Conservation (phyloP, 2,888 invertebrate species). For the Altica lythri region DNA sequence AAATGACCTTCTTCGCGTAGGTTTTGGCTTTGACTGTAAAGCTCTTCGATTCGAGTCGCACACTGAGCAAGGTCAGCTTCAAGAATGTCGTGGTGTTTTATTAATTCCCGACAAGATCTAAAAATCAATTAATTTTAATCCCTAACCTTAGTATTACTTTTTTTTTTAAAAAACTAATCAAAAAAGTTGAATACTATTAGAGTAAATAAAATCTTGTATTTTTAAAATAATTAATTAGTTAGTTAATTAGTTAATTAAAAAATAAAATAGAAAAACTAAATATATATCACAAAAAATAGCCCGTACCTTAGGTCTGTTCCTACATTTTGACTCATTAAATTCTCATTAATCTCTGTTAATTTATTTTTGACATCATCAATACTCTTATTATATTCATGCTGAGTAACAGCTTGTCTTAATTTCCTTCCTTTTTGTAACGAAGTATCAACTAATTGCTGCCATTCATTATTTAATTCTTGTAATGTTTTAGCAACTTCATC, state of each 20-base stretch:
- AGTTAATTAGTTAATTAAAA: too few species aligned
- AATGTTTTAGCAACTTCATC: slow-evolving; percentile 72
- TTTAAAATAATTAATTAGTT: too few species aligned
- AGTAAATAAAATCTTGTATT: too few species aligned
- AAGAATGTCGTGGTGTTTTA: slow-evolving; percentile 86
- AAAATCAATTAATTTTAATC: slow-evolving; percentile 4
- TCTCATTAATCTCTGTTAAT: slow-evolving; percentile 81
- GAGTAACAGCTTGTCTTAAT: slow-evolving; percentile 87
- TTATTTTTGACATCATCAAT: slow-evolving; percentile 89
- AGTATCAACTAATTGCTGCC: slow-evolving; percentile 74
- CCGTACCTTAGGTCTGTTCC: slow-evolving; percentile 81
- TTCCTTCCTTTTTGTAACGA: slow-evolving; percentile 70
- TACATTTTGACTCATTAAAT: slow-evolving; percentile 78
- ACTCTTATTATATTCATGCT: slow-evolving; percentile 76
- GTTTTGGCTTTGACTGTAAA: slow-evolving; percentile 82
- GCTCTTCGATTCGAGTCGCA: slow-evolving; percentile 77
- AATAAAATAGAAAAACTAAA: too few species aligned
- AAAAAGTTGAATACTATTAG: too few species aligned
- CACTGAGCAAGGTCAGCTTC: slow-evolving; percentile 87
- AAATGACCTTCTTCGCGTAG: slow-evolving; percentile 95
- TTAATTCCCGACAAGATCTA: slow-evolving; percentile 78
- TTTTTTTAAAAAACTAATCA: too few species aligned
- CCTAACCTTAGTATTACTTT: too few species aligned
- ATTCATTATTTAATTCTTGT: slow-evolving; percentile 73
- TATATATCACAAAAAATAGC: slow-evolving; percentile 5